A percentile compares a stretch with the other conserved stretches of the same genome.
These are phyloP conservation scores for Heliconius eleuchia DNA, from an alignment of 1,140 invertebrate genomes.

Conservation along the genomic window DNA sequence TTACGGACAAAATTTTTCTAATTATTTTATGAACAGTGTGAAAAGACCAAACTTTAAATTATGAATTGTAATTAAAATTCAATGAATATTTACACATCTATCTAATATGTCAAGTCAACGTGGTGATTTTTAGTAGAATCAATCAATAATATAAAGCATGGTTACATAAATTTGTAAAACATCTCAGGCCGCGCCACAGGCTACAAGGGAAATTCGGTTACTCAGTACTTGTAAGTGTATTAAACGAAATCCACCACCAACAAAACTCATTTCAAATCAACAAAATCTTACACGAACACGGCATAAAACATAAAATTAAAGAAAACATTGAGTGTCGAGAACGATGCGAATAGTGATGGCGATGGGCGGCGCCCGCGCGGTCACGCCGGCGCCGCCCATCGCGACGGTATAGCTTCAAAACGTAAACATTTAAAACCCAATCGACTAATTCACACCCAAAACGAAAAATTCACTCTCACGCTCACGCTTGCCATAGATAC, in stretches of 20 bases:
- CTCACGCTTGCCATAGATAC: conserved; percentile 81
- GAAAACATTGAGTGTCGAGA: conserved; percentile 78
- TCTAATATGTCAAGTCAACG: not conserved
- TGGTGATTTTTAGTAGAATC: conserved; percentile 23
- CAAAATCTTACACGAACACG: conserved; percentile 80
- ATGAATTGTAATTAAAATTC: not conserved
- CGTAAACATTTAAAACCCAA: conserved; percentile 81
- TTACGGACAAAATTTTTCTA: not conserved
- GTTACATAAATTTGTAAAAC: conserved; percentile 21
- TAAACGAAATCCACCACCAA: conserved; percentile 81
- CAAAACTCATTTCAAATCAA: conserved; percentile 80
- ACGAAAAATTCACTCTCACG: conserved; percentile 81
- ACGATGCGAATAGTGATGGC: conserved; percentile 73
- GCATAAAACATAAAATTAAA: conserved; percentile 78
- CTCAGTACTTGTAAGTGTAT: conserved; percentile 71
- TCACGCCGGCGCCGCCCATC: conserved; percentile 69
- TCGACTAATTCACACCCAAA: conserved; percentile 81
- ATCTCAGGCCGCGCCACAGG: conserved; percentile 40
- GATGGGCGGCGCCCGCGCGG: conserved; percentile 67
- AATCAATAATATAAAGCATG: conserved; percentile 21
- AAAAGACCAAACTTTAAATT: conserved; percentile 12
- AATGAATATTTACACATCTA: conserved; percentile 2
- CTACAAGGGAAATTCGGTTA: conserved; percentile 55
- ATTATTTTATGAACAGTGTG: not conserved
- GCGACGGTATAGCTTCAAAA: conserved; percentile 76